Conservation (phyloP, 2,888 invertebrate genomes). For the Ashinkailepas kermadecensis region DNA sequence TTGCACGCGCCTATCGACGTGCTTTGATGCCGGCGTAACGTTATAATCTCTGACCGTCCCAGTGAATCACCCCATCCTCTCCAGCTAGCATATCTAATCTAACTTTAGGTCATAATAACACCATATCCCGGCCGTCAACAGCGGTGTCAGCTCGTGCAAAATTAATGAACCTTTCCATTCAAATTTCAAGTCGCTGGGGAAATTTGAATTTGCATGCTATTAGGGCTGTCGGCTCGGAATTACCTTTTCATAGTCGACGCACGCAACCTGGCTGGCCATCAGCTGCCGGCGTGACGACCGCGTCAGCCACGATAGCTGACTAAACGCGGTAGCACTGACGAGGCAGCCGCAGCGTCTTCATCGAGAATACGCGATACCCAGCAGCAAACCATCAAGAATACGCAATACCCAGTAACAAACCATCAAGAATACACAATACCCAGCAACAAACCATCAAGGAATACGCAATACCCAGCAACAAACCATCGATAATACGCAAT, state of each 20-base stretch:
- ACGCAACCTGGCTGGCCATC: background rate
- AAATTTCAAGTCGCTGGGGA: background rate
- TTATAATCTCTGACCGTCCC: background rate
- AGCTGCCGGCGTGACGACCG: background rate
- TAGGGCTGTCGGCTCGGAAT: constrained; percentile 4
- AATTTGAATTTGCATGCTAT: constrained; percentile 21
- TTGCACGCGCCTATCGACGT: background rate
- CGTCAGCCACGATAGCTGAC: no score
- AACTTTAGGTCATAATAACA: background rate
- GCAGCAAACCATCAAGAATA: no score
- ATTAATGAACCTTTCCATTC: constrained; percentile 20
- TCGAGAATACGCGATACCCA: background rate
- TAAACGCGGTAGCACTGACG: no score
- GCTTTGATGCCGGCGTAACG: background rate
- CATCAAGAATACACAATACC: no score
- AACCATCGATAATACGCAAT: no score
- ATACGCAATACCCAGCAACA: no score
- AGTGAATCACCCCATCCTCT: background rate
- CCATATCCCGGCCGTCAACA: background rate
- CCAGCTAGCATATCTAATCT: no score
- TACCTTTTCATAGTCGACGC: constrained; percentile 7
- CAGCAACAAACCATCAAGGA: no score
- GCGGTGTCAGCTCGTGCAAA: background rate
- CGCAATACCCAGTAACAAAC: no score
- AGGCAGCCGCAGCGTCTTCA: background rate